Conservation (phyloP, 2,113 vertebrate species). For the Picathartes gymnocephalus region DNA sequence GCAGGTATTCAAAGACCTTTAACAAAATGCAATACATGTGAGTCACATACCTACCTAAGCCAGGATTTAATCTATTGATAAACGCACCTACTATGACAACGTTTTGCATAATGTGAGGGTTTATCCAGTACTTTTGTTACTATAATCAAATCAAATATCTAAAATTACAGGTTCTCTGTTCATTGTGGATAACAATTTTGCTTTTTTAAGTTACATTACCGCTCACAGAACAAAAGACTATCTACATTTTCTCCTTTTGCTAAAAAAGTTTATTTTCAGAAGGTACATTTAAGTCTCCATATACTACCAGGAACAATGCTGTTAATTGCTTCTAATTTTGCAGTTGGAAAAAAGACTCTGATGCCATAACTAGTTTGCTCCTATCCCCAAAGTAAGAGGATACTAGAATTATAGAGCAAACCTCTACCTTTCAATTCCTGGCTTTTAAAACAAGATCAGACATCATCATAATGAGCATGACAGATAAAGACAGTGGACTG, state of each 20-base stretch:
- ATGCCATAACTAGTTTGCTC: neutral
- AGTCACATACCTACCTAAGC: neutral
- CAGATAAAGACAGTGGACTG: neutral
- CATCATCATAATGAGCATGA: neutral
- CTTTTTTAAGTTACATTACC: neutral
- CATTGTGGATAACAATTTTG: neutral
- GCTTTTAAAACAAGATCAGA: neutral
- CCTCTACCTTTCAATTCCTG: neutral
- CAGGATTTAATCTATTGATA: neutral
- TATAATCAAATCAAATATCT: neutral
- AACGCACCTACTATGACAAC: neutral
- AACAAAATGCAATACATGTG: neutral
- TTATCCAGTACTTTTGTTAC: neutral
- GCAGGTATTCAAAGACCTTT: neutral
- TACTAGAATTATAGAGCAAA: neutral
- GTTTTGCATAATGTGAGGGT: neutral
- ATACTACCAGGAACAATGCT: neutral
- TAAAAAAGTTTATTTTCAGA: neutral
- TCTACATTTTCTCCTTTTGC: neutral
- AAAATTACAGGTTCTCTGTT: conserved; percentile 10
- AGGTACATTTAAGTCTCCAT: neutral
- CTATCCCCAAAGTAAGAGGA: neutral
- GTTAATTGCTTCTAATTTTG: neutral
- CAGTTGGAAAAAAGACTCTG: neutral
- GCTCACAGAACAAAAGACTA: neutral